Evolutionary conservation across 2,888 invertebrate genomes (phyloP).

Genomic region (Cerastoderma edule): DNA sequence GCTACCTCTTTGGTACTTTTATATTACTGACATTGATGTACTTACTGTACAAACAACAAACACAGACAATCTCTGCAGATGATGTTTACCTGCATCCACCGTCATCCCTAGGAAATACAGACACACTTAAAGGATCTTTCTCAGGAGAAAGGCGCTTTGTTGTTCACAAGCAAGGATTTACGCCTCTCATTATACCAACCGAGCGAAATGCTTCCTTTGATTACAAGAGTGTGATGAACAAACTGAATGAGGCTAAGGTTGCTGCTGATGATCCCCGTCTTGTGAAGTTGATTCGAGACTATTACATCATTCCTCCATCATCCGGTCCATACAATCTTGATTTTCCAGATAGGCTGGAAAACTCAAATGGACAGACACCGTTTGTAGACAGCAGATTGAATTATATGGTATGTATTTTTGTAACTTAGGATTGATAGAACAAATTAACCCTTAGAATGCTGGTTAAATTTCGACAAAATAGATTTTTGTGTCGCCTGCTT

Average conservation of each 20-base stretch:
- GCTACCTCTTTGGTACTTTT: conserved; percentile 30
- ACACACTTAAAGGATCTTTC: conserved; percentile 23
- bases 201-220: conserved; percentile 32
- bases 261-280: conserved; percentile 54
- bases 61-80: conserved; percentile 19
- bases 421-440: too few relatives aligned
- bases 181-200: conserved; percentile 43
- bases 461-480: too few relatives aligned
- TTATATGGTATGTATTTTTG: conserved; percentile 62
- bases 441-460: too few relatives aligned
- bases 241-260: conserved; percentile 54
- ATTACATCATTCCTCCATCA: conserved; percentile 62
- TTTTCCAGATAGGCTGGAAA: conserved; percentile 55
- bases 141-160: conserved; percentile 28
- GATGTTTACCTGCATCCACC: conserved; percentile 39
- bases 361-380: conserved; percentile 66
- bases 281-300: conserved; percentile 57
- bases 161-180: conserved; percentile 42
- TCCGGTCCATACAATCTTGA: conserved; percentile 54
- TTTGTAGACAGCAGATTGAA: conserved; percentile 64
- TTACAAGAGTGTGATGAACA: conserved; percentile 50
- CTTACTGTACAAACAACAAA: conserved; percentile 40
- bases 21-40: conserved; percentile 33
- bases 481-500: too few relatives aligned
- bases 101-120: neutral